Percentiles rank a stretch among this genome's conserved stretches.
These are phyloP conservation scores for Paramuricea clavata DNA, from an alignment of 92 coral and sea anemone species.

Conservation along the genomic window DNA sequence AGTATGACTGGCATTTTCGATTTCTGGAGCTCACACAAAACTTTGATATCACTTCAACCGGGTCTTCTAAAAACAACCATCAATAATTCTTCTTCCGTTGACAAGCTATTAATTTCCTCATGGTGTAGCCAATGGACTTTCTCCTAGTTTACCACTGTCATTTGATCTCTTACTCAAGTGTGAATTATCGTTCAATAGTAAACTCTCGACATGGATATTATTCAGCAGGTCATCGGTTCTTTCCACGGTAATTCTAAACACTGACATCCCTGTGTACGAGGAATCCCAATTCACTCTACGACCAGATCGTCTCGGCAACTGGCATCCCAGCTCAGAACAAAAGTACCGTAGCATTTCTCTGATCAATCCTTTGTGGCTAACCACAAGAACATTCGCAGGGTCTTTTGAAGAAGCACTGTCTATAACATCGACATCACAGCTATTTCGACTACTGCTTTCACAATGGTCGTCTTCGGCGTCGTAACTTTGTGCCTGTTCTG, in stretches of 20 bases:
- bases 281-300: constrained; percentile 43
- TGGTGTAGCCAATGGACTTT: constrained; percentile 6
- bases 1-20: too few species aligned
- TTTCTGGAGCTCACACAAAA: too few species aligned
- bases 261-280: constrained; percentile 35
- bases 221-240: constrained; percentile 36
- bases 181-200: constrained; percentile 34
- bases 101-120: not conserved
- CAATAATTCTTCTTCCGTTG: not conserved
- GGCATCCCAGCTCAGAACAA: constrained; percentile 41
- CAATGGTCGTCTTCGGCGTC: not conserved
- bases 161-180: constrained; percentile 25
- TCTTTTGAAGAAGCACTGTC: not conserved
- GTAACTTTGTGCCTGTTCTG: not conserved
- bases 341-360: constrained; percentile 48
- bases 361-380: constrained; percentile 42
- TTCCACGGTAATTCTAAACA: constrained; percentile 10
- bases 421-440: not conserved
- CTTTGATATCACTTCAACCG: too few species aligned
- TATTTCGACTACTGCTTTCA: not conserved
- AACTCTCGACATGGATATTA: constrained; percentile 40
- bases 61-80: not conserved
- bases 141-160: not conserved
- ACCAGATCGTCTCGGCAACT: constrained; percentile 41
- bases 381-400: constrained; percentile 35